Evolutionary conservation across 2,888 invertebrate genomes (phyloP), one percentile per base, ranked within the genome.

Genomic region (Drosophila mayaguana): DNA sequence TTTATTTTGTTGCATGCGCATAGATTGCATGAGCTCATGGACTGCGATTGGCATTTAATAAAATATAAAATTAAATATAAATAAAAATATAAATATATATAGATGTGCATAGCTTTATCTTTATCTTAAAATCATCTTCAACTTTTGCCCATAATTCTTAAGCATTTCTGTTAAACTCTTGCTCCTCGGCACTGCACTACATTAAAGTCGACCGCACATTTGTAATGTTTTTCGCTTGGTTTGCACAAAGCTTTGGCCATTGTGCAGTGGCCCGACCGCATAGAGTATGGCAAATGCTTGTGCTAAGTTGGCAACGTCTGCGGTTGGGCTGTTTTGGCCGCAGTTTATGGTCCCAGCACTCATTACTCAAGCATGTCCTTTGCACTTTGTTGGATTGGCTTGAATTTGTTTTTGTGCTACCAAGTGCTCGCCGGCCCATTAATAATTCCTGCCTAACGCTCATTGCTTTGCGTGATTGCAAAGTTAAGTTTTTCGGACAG

Each of bases 331-430:
- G 42, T 9, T 57, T 51, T 51, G 63, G 61, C 66, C 71, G 61
- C 75, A 76, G 46, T 60, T 72, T 75, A 79, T 70, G 70, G 70
- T 62, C 64, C 54, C 43, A 62, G 57, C 48, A 75, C 62, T 83
- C 80, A 80, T 80, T 80, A 80, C 72, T 80, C 80, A 80, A 63
- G 63, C 72, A 80, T 75, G 76, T 80, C 77, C 76, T 80, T 71
- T 72, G 69, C 66, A 66, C 71, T 77, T 78, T 78, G 69, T 67
- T 51, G 81, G 81, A 81, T 81, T 81, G 78, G 51, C 61, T 63
- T 16, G 51, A 40, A 28, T 54, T 56, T 60, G 50, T 63, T 68
- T 45, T 55, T 32, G 46, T 43, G 34, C 12, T 16, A 22, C 51
- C 34, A 20, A 34, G 34, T 34, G 12, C 8, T 14, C n/a, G 43